A percentile compares a stretch with the other conserved stretches of the same genome.
Evolutionary conservation across 2,888 invertebrate genomes (phyloP).

Genomic region (Harpagoxenus sublaevis): DNA sequence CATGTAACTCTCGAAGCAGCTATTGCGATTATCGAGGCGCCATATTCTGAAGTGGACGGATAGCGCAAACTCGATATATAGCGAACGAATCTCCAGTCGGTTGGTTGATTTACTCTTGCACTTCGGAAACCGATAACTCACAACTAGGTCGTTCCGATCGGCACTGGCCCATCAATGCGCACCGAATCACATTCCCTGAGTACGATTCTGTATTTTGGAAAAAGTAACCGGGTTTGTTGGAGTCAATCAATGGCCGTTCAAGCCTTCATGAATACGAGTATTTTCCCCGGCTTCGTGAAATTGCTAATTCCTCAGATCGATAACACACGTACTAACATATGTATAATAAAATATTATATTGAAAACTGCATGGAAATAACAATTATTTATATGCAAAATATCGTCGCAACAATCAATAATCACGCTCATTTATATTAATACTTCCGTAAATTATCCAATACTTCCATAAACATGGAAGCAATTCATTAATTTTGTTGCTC

Average conservation of each 20-base stretch:
- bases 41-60: constrained; percentile 52
- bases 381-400: not conserved
- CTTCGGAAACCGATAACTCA: constrained; percentile 64
- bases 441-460: not conserved
- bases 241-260: constrained; percentile 20
- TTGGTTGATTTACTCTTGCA: constrained; percentile 64
- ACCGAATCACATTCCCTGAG: constrained; percentile 51
- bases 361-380: not conserved
- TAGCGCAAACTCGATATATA: constrained; percentile 53
- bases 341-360: not conserved
- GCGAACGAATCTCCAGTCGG: constrained; percentile 43
- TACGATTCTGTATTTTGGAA: constrained; percentile 42
- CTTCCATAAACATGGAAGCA: not conserved
- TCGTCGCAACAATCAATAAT: not conserved
- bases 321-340: not conserved
- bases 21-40: constrained; percentile 44
- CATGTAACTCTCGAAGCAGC: constrained; percentile 44
- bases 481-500: not conserved
- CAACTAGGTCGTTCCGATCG: constrained; percentile 62
- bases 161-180: constrained; percentile 43
- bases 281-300: not conserved
- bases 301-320: not conserved
- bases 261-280: constrained; percentile 25
- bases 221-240: constrained; percentile 29
- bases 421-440: not conserved